A percentile compares a stretch with the other conserved stretches of the same genome.
phyloP scores from a whole-genome alignment of 2,113 vertebrate genomes.

The Cynoglossus semilaevis region DNA sequence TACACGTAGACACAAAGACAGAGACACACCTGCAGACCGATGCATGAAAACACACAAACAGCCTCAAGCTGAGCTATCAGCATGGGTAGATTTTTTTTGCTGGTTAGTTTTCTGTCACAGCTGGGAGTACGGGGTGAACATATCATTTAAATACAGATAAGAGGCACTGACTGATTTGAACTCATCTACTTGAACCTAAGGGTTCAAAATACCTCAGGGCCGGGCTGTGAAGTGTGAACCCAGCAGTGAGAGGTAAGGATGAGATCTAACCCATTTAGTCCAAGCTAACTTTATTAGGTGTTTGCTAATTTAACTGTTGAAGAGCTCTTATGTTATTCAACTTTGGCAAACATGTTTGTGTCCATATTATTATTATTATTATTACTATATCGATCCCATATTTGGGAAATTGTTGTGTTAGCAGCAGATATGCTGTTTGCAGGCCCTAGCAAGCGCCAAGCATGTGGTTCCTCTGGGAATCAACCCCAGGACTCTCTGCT shows the following conservation, averaged over 20 bases:
- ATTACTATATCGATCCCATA: no score
- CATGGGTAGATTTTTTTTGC: slow-evolving; percentile 35
- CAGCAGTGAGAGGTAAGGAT: slow-evolving; percentile 1
- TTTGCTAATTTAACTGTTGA: background rate
- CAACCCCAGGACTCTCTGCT: no score
- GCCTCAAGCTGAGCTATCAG: slow-evolving; percentile 62
- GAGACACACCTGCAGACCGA: slow-evolving; percentile 41
- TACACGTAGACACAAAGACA: slow-evolving; percentile 15
- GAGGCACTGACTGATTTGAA: slow-evolving; percentile 21
- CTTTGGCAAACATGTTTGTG: background rate
- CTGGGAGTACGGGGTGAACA: slow-evolving; percentile 26
- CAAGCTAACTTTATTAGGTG: background rate
- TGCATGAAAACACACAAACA: slow-evolving; percentile 48
- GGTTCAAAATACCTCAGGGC: slow-evolving; percentile 23
- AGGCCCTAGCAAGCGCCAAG: no score
- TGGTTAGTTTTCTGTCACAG: slow-evolving; percentile 43
- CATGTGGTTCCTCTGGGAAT: no score
- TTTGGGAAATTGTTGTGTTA: no score
- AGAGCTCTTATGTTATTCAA: background rate
- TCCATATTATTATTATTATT: no score
- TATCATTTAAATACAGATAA: slow-evolving; percentile 55
- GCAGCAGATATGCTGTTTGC: no score
- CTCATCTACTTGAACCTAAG: slow-evolving; percentile 22
- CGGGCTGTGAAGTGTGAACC: slow-evolving; percentile 6
- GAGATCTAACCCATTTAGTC: slow-evolving; percentile 14